Evolutionary conservation across 2,888 invertebrate species (phyloP), one percentile per base, ranked within the genome.

Genomic region (Drosophila infuscata): DNA sequence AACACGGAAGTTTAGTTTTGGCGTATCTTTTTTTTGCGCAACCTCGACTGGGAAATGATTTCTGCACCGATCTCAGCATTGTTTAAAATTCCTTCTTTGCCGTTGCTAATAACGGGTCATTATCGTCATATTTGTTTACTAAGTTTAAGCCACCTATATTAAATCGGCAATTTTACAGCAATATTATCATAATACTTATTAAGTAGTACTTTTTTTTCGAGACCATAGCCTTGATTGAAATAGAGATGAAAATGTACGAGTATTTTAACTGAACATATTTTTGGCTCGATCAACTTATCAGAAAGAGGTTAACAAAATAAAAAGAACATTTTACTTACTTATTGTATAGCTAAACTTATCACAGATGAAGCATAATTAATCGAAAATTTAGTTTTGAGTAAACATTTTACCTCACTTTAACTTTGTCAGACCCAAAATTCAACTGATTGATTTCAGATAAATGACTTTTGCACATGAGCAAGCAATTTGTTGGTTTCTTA

Each of bases 41-140:
- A 62, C 9, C 59, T 30, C 60, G 38, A 71, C 63, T 69, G 56
- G 38, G 76, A 70, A 73, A 62, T 32, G 15, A 15, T 38, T 64
- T 60, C 53, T 64, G 66, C 61, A 70, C 62, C 69, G 74, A 79
- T 88, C 86, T 66, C 79, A 90, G 77, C 83, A 89, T 90, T 89
- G 85, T 89, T 70, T 87, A 29, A 30, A 30, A 65, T 66, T 71
- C 74, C 62, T 61, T 56, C 62, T 33, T 56, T 49, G 75, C 74
- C 70, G 68, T 48, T 15, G n/a, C 33, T 80, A 88, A 91, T 91
- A 90, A 91, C 91, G 79, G 91, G 85, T 91, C 86, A 92, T 91
- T 90, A 91, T 91, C 74, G 57, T 87, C 85, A 74, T 88, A 87
- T 91, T 91, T 91, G 83, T 82, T 89, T 87, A 81, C 63, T 66